Evolutionary conservation across 1,140 invertebrate genomes (phyloP).

Genomic region (Thaumatotibia leucotreta): DNA sequence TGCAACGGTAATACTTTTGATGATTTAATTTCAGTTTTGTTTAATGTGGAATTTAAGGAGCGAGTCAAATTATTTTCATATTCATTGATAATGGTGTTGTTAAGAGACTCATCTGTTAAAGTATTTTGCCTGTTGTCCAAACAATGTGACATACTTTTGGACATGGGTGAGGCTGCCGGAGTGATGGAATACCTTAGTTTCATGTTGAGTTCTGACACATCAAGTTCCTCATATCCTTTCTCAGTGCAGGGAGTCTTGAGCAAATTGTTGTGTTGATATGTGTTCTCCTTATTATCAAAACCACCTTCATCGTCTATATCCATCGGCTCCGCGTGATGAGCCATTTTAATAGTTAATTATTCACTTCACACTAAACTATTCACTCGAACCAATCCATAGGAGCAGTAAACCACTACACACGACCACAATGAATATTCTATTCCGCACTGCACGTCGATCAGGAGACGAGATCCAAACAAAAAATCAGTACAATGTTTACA

Average conservation of each 20-base stretch:
- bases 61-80: constrained; percentile 45
- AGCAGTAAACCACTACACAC: not conserved
- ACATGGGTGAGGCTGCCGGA: constrained; percentile 59
- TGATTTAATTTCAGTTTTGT: constrained; percentile 43
- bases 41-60: constrained; percentile 54
- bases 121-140: constrained; percentile 38
- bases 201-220: constrained; percentile 66
- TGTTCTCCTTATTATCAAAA: constrained; percentile 67
- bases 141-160: constrained; percentile 52
- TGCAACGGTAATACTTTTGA: constrained; percentile 48
- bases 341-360: constrained; percentile 41
- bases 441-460: constrained; percentile 23
- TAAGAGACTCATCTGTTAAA: constrained; percentile 31
- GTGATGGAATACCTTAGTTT: constrained; percentile 63
- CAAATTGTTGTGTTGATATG: constrained; percentile 55
- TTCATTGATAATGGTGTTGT: constrained; percentile 27
- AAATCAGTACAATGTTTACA: constrained; percentile 63
- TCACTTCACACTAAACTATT: constrained; percentile 11
- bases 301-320: constrained; percentile 54
- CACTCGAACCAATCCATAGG: not conserved
- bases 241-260: constrained; percentile 46
- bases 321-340: constrained; percentile 61
- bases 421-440: not conserved
- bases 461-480: constrained; percentile 38
- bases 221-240: constrained; percentile 64